A percentile compares a stretch with the other conserved stretches of the same genome.
Conservation (phyloP, 1,140 invertebrate genomes). For the Drosophila nikananu region DNA sequence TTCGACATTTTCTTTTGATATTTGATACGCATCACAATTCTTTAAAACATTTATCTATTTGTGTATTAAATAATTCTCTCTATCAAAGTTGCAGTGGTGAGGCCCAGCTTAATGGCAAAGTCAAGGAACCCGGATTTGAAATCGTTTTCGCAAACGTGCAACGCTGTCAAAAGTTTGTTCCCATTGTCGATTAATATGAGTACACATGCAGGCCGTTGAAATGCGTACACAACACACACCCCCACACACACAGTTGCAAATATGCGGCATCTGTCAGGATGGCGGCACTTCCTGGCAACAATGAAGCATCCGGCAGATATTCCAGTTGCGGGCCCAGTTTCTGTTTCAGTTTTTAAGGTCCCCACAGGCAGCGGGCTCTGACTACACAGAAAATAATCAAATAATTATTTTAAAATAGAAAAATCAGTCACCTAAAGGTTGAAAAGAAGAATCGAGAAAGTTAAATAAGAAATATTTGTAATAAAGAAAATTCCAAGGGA, state of each 20-base stretch:
- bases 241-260: slow-evolving; percentile 15
- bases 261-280: slow-evolving; percentile 34
- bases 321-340: slow-evolving; percentile 26
- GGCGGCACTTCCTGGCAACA: slow-evolving; percentile 20
- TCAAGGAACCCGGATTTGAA: neutral
- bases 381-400: neutral
- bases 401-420: neutral
- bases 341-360: slow-evolving; percentile 15
- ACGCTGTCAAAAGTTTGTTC: slow-evolving; percentile 57
- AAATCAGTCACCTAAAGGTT: neutral
- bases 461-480: too few species aligned
- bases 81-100: neutral
- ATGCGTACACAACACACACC: slow-evolving; percentile 14
- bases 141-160: neutral
- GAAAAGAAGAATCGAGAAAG: too few species aligned
- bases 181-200: slow-evolving; percentile 50
- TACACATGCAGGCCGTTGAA: slow-evolving; percentile 17
- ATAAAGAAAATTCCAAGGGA: too few species aligned
- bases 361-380: neutral
- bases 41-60: neutral
- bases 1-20: too few species aligned
- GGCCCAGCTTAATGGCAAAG: neutral
- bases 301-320: slow-evolving; percentile 41
- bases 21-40: neutral
- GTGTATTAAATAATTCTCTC: neutral